Percentiles rank a stretch among this genome's conserved stretches.
Conservation (phyloP, 2,797 vertebrate genomes). For the Malacoctenus gilli region DNA sequence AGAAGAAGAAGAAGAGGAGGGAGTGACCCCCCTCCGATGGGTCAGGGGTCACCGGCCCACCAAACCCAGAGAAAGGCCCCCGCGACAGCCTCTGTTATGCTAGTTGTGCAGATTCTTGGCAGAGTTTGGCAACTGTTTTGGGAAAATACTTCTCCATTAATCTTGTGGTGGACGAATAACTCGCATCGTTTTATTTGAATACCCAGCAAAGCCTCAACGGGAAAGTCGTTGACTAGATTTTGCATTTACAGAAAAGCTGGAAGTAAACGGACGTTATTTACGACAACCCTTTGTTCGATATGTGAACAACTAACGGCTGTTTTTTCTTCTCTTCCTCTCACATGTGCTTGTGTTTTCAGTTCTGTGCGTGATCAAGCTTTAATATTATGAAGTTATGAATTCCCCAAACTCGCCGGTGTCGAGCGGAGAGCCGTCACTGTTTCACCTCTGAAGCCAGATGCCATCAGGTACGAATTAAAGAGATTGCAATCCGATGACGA, state of each 20-base stretch:
- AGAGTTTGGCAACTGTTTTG: conserved; percentile 46
- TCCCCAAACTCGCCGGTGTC: not conserved
- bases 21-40: too few relatives aligned
- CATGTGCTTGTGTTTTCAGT: not conserved
- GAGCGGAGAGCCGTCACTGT: not conserved
- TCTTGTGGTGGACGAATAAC: conserved; percentile 32
- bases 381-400: not conserved
- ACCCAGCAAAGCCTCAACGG: not conserved
- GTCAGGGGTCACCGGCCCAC: conserved; percentile 46
- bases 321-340: not conserved
- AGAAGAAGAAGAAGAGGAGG: conserved; percentile 17
- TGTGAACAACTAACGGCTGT: too few relatives aligned
- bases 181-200: conserved; percentile 42
- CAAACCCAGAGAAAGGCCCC: conserved; percentile 45
- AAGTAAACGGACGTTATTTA: not conserved
- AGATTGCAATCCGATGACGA: conserved; percentile 52
- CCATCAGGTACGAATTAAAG: conserved; percentile 40
- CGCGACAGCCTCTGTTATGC: conserved; percentile 52
- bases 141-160: conserved; percentile 51
- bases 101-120: conserved; percentile 46
- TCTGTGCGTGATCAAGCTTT: not conserved
- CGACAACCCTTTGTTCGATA: too few relatives aligned
- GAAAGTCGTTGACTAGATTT: too few relatives aligned
- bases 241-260: conserved; percentile 1
- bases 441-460: conserved; percentile 29